Percentiles rank a stretch among this genome's conserved stretches.
These are phyloP conservation scores for Muscidifurax raptorellus DNA, from an alignment of 1,140 invertebrate genomes.

Conservation along the genomic window DNA sequence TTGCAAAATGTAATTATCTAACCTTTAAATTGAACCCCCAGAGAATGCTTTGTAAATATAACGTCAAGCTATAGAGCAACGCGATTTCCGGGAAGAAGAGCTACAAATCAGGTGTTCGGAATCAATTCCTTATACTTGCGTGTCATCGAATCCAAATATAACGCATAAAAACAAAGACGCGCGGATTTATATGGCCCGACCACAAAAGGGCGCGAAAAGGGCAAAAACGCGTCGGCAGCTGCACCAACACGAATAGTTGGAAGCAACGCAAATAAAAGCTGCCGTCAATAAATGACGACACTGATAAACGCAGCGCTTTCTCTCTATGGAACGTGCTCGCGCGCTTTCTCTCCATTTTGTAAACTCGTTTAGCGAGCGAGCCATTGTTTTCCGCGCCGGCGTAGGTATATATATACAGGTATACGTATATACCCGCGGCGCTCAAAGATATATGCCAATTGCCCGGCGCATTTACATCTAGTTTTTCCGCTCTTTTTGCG, in stretches of 20 bases:
- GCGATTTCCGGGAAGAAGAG: neutral
- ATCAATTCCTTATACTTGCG: neutral
- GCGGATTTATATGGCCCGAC: too few relatives aligned
- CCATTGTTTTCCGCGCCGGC: conserved; percentile 45
- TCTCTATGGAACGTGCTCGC: neutral
- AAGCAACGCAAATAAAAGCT: conserved; percentile 46
- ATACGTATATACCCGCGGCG: neutral
- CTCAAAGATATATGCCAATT: conserved; percentile 44
- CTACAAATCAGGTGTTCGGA: neutral
- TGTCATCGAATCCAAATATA: neutral
- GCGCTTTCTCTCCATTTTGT: conserved; percentile 33
- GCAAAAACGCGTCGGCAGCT: neutral
- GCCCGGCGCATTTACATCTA: conserved; percentile 42
- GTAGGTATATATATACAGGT: too few relatives aligned
- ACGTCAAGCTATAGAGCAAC: neutral
- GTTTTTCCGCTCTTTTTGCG: conserved; percentile 34
- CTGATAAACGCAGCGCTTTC: conserved; percentile 50
- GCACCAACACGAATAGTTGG: conserved; percentile 13
- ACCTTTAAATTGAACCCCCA: too few relatives aligned
- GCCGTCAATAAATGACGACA: conserved; percentile 55
- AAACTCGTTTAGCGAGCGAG: conserved; percentile 42
- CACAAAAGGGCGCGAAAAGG: conserved; percentile 20
- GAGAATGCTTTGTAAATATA: neutral
- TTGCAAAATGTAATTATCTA: too few relatives aligned
- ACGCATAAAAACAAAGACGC: neutral